phyloP scores from a whole-genome alignment of 2,888 invertebrate species.

The Brachylomia viminalis region DNA sequence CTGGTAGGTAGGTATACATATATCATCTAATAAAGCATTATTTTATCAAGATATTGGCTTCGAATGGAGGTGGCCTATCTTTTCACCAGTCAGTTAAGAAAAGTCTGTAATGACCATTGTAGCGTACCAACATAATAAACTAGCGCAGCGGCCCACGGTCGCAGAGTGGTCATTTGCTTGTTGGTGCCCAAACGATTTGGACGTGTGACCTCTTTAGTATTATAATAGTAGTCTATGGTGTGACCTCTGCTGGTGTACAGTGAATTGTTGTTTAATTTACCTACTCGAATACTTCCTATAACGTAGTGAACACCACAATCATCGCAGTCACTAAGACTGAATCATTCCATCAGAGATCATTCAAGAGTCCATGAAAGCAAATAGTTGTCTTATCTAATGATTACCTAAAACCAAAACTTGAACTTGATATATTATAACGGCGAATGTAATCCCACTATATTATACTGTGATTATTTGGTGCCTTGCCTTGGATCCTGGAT shows the following conservation, averaged over 20 bases:
- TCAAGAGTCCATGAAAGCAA: neutral
- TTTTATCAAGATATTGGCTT: neutral
- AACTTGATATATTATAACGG: constrained; percentile 41
- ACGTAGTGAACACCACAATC: no score
- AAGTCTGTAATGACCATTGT: no score
- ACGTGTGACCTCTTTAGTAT: no score
- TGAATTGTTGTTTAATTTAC: no score
- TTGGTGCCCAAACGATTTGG: no score
- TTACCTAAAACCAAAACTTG: constrained; percentile 6
- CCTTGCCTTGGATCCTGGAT: neutral
- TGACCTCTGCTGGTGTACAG: no score
- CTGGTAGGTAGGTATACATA: neutral
- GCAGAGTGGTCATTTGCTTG: no score
- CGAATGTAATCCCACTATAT: constrained; percentile 33
- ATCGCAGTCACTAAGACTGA: neutral
- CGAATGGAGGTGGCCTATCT: neutral
- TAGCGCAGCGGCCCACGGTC: no score
- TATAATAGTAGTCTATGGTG: no score
- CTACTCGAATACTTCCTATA: no score
- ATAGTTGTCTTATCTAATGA: constrained; percentile 10
- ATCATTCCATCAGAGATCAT: neutral
- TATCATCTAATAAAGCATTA: neutral
- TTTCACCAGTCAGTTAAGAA: neutral
- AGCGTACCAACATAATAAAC: no score
- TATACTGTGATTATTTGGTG: constrained; percentile 24